Evolutionary conservation across 1,140 invertebrate genomes (phyloP).

Genomic region (Vanessa atalanta): DNA sequence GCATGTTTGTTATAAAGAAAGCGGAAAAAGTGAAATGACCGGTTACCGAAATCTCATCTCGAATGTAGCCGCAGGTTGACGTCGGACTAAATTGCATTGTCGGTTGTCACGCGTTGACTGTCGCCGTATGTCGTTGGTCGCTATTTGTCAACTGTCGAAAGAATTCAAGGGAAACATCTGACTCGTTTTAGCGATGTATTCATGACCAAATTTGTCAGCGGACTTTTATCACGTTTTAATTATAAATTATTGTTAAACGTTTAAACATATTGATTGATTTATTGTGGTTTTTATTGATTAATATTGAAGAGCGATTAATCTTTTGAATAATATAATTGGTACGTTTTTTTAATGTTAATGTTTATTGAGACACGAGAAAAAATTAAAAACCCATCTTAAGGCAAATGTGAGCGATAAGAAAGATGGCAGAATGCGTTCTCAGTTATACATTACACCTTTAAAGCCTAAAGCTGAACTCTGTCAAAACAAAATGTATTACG

Average conservation of each 20-base stretch:
- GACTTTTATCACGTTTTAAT: too few species aligned
- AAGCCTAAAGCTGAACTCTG: constrained; percentile 21
- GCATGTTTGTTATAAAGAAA: constrained; percentile 32
- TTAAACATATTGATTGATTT: too few species aligned
- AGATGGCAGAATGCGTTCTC: constrained; percentile 16
- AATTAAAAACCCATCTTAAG: constrained; percentile 8
- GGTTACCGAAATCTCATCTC: constrained; percentile 61
- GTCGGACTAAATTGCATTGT: constrained; percentile 63
- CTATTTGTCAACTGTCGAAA: background rate
- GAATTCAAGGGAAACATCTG: background rate
- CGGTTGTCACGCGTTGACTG: constrained; percentile 47
- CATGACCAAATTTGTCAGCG: too few species aligned
- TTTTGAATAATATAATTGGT: too few species aligned
- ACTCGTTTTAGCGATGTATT: background rate
- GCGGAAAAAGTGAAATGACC: constrained; percentile 44
- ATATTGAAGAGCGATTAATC: too few species aligned
- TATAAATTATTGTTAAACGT: too few species aligned
- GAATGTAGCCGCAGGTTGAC: constrained; percentile 48
- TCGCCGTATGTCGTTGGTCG: constrained; percentile 18
- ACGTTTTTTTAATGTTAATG: background rate
- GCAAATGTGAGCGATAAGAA: constrained; percentile 10
- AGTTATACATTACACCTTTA: constrained; percentile 32
- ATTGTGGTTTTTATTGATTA: too few species aligned
- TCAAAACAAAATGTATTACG: constrained; percentile 24
- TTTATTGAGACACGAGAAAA: background rate